Percentiles rank a stretch among this genome's conserved stretches.
Evolutionary conservation across 2,888 invertebrate genomes (phyloP).

Genomic region (Cotesia congregata): DNA sequence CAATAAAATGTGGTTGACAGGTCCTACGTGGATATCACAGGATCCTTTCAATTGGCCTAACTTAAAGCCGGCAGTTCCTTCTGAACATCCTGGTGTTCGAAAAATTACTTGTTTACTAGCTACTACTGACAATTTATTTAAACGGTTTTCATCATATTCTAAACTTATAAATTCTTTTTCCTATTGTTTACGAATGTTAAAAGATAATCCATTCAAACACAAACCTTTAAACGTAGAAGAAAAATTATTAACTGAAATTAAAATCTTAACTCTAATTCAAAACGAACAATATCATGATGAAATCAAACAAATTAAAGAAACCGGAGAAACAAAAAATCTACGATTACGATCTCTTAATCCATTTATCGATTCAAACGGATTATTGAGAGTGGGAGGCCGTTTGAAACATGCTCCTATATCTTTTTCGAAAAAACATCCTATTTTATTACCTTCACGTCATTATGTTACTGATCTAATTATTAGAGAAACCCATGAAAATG

Average conservation of each 20-base stretch:
- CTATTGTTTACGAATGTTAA: neutral
- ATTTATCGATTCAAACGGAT: slow-evolving; percentile 27
- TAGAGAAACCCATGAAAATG: neutral
- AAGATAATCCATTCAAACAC: neutral
- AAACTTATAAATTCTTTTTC: neutral
- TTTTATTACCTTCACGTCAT: slow-evolving; percentile 39
- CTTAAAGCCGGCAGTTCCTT: neutral
- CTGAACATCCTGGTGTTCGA: slow-evolving; percentile 7
- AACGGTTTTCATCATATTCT: neutral
- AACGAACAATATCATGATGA: too few relatives aligned
- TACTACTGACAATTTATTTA: neutral
- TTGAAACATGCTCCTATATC: slow-evolving; percentile 18
- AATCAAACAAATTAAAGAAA: too few relatives aligned
- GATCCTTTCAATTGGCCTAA: slow-evolving; percentile 31
- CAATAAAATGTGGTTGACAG: slow-evolving; percentile 36
- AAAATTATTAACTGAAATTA: slow-evolving; percentile 4
- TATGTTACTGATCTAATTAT: slow-evolving; percentile 42
- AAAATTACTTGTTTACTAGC: too few relatives aligned
- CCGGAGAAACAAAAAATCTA: too few relatives aligned
- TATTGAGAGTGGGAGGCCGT: slow-evolving; percentile 42
- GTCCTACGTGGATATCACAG: slow-evolving; percentile 40
- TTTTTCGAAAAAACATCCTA: slow-evolving; percentile 35
- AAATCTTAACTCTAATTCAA: slow-evolving; percentile 23
- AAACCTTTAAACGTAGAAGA: neutral
- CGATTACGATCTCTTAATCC: too few relatives aligned